A percentile compares a stretch with the other conserved stretches of the same genome.
phyloP scores from a whole-genome alignment of 2,113 vertebrate genomes.

The Hippocampus comes region DNA sequence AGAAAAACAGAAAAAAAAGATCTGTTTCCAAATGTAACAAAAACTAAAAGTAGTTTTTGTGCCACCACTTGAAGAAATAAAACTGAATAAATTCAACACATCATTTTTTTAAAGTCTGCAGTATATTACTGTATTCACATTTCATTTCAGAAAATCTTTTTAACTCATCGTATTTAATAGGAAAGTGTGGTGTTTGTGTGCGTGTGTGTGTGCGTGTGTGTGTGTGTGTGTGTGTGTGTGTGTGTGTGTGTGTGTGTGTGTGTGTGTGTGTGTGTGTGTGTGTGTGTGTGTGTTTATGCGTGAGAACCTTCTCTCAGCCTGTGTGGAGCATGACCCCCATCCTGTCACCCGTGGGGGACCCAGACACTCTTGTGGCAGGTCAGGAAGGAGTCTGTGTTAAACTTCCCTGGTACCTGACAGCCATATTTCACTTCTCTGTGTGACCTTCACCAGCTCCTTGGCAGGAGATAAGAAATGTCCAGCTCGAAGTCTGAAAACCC shows the following conservation, averaged over 20 bases:
- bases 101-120: no score
- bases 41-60: no score
- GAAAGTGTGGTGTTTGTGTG: no score
- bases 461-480: slow-evolving; percentile 47
- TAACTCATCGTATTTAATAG: not conserved
- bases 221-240: not conserved
- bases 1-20: no score
- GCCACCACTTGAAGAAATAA: no score
- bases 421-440: slow-evolving; percentile 66
- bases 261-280: not conserved
- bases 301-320: slow-evolving; percentile 72
- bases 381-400: slow-evolving; percentile 80
- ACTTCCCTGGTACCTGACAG: slow-evolving; percentile 78
- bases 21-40: no score
- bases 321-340: slow-evolving; percentile 73
- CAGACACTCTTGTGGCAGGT: slow-evolving; percentile 64
- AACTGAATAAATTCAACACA: no score
- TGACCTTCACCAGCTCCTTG: slow-evolving; percentile 57
- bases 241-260: not conserved
- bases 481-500: slow-evolving; percentile 16
- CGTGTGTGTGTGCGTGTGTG: no score
- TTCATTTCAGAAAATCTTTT: not conserved
- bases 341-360: slow-evolving; percentile 74
- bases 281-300: slow-evolving; percentile 17
- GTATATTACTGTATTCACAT: not conserved